Conservation (phyloP, 2,113 vertebrate species). For the Grantiella picta region DNA sequence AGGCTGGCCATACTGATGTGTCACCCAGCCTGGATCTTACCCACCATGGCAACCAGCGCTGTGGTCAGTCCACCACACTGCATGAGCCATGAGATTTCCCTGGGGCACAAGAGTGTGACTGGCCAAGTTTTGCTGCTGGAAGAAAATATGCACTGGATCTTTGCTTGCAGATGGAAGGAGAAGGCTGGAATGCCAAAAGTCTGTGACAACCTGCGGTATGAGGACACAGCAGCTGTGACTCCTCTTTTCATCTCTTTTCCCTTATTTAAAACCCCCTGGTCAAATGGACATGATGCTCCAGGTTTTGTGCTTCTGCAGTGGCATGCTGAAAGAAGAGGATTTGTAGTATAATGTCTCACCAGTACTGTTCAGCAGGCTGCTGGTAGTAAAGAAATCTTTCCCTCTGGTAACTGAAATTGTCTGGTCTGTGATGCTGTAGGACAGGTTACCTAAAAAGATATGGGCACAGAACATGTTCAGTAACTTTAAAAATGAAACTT, state of each 20-base stretch:
- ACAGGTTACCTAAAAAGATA: neutral
- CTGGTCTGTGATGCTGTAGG: neutral
- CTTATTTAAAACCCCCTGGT: neutral
- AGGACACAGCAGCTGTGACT: neutral
- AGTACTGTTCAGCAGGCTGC: neutral
- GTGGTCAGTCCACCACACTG: rapidly evolving
- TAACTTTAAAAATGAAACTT: neutral
- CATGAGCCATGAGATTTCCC: rapidly evolving
- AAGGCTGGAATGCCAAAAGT: neutral
- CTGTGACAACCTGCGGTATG: rapidly evolving
- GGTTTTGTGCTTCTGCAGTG: neutral
- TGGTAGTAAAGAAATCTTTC: neutral
- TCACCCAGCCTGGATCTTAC: neutral
- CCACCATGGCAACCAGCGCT: rapidly evolving
- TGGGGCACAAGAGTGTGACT: neutral
- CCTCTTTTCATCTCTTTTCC: neutral
- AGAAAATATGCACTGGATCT: neutral
- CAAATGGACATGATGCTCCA: neutral
- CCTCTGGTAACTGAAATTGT: neutral
- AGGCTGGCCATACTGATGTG: neutral
- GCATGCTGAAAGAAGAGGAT: neutral
- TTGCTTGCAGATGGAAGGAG: neutral
- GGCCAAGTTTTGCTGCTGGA: neutral
- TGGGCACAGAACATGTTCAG: neutral
- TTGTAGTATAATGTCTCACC: neutral